These are phyloP conservation scores for Athetis lepigone DNA, from an alignment of 2,888 invertebrate genomes.

Conservation along the genomic window DNA sequence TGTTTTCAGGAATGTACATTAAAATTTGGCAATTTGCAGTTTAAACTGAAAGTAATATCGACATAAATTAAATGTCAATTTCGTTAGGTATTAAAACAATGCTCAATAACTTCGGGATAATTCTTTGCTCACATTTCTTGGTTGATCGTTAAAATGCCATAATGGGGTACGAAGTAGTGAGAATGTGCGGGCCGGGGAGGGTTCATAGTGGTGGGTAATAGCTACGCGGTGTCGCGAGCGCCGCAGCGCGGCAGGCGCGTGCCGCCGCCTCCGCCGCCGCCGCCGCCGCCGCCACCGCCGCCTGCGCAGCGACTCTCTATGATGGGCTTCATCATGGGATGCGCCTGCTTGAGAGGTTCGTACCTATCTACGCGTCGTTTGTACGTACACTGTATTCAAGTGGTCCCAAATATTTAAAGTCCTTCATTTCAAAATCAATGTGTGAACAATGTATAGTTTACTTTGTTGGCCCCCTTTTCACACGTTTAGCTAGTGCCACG, in stretches of 20 bases:
- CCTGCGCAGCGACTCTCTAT: conserved; percentile 90
- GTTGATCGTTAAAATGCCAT: conserved; percentile 48
- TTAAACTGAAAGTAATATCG: neutral
- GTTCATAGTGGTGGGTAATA: conserved; percentile 79
- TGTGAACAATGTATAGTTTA: neutral
- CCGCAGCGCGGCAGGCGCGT: conserved; percentile 84
- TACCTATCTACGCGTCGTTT: conserved; percentile 55
- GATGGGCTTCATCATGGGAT: conserved; percentile 98
- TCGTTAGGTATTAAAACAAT: conserved; percentile 32
- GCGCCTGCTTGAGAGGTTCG: conserved; percentile 97
- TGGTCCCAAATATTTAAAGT: no score
- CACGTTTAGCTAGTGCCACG: no score
- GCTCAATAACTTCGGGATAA: conserved; percentile 26
- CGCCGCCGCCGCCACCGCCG: conserved; percentile 76
- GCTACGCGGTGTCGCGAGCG: conserved; percentile 82
- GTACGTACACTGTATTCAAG: conserved; percentile 3
- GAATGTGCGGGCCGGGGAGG: conserved; percentile 73
- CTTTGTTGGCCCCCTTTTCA: neutral
- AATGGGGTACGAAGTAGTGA: conserved; percentile 62
- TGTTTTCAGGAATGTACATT: conserved; percentile 15
- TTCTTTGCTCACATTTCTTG: conserved; percentile 23
- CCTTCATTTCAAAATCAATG: neutral
- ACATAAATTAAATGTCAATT: conserved; percentile 31
- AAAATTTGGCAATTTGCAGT: conserved; percentile 9
- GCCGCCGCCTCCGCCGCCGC: conserved; percentile 86